Percentiles rank a stretch among this genome's conserved stretches.
These are phyloP conservation scores for Xiphydria camelus DNA, from an alignment of 2,888 invertebrate genomes.

Conservation along the genomic window DNA sequence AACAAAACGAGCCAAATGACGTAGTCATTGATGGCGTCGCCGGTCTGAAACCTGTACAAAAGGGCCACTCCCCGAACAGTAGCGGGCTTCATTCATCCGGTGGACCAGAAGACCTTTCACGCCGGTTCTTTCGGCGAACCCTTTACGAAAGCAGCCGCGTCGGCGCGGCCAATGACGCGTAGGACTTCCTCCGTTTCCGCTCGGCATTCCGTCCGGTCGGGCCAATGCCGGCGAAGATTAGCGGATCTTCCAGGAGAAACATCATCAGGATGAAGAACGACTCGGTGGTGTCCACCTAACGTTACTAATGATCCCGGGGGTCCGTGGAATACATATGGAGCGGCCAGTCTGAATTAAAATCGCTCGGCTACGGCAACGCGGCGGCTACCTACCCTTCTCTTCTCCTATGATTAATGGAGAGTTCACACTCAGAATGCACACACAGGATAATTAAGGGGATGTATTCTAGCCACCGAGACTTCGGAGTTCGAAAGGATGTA, in stretches of 20 bases:
- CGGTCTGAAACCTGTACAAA: constrained; percentile 9
- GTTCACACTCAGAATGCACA: constrained; percentile 59
- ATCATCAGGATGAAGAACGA: constrained; percentile 56
- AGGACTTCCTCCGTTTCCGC: neutral
- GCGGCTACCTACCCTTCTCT: constrained; percentile 39
- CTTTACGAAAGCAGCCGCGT: neutral
- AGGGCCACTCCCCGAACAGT: constrained; percentile 13
- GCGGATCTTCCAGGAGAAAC: constrained; percentile 30
- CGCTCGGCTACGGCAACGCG: constrained; percentile 45
- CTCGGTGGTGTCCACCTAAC: constrained; percentile 53
- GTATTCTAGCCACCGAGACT: constrained; percentile 56
- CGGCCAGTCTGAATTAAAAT: constrained; percentile 57
- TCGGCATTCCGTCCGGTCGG: neutral
- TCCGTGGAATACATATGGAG: constrained; percentile 55
- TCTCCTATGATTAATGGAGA: constrained; percentile 57
- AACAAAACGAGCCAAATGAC: neutral
- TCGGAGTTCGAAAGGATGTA: constrained; percentile 50
- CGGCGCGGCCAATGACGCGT: neutral
- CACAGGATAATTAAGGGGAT: constrained; percentile 58
- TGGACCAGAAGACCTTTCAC: neutral
- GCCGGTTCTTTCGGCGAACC: neutral
- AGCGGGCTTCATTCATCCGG: constrained; percentile 17
- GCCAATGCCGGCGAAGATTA: constrained; percentile 22
- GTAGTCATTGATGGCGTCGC: neutral
- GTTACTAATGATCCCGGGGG: constrained; percentile 56